These are phyloP conservation scores for Plumapathes pennacea DNA, from an alignment of 92 coral and sea anemone genomes.

Conservation along the genomic window DNA sequence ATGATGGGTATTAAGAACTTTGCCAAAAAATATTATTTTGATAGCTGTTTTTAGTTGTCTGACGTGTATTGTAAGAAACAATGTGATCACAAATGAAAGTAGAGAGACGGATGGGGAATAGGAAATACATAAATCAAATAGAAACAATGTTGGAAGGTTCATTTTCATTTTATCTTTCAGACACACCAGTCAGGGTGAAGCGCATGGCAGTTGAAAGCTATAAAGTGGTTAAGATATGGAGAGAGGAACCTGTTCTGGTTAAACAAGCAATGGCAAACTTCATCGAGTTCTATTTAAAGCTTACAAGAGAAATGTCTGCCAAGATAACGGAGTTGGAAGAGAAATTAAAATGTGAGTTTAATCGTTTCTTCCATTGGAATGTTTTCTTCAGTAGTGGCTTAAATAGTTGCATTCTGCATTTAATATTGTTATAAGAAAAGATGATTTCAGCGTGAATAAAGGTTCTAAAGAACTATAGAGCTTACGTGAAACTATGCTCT, in stretches of 20 bases:
- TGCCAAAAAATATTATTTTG: too few species aligned
- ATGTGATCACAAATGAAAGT: not conserved
- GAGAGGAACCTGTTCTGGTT: conserved; percentile 29
- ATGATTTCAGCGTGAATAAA: too few species aligned
- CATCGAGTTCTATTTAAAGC: conserved; percentile 8
- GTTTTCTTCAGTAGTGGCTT: too few species aligned
- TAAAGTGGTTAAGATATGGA: conserved; percentile 31
- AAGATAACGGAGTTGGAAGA: conserved; percentile 1
- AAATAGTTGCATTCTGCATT: too few species aligned
- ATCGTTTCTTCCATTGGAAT: too few species aligned
- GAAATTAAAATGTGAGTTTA: not conserved
- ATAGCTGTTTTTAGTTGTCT: too few species aligned
- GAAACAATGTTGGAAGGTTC: too few species aligned
- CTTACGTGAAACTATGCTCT: too few species aligned
- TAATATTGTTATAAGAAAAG: too few species aligned
- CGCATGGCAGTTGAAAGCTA: conserved; percentile 21
- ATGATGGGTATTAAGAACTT: too few species aligned
- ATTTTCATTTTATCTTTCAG: conserved; percentile 4
- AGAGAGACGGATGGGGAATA: not conserved
- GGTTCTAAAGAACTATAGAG: too few species aligned
- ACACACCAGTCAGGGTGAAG: conserved; percentile 37
- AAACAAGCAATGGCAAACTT: conserved; percentile 39
- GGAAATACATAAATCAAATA: not conserved
- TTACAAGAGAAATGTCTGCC: not conserved
- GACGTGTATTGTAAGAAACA: too few species aligned